Percentiles rank a stretch among this genome's conserved stretches.
Conservation (phyloP, 92 coral and sea anemone species). For the Porites rus region DNA sequence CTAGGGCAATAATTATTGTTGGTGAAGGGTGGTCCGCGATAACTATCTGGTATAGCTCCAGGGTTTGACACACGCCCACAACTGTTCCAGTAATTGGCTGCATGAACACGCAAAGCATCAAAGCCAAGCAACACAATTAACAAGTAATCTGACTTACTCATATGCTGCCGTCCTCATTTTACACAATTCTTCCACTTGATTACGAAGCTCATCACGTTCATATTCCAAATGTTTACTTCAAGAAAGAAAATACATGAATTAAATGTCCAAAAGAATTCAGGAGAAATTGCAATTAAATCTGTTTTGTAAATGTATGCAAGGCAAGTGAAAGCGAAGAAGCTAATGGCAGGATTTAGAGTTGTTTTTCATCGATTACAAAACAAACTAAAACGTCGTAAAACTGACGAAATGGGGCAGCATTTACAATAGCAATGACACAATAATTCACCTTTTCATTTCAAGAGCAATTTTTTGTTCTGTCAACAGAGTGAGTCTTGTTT, state of each 20-base stretch:
- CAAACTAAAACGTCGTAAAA: not conserved
- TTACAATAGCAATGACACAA: not conserved
- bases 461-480: conserved; percentile 37
- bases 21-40: too few species aligned
- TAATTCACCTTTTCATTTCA: conserved; percentile 41
- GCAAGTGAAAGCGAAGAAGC: too few species aligned
- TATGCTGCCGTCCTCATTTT: conserved; percentile 66
- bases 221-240: conserved; percentile 79
- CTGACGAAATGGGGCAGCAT: not conserved
- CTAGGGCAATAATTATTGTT: too few species aligned
- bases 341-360: too few species aligned
- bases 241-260: not conserved
- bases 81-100: not conserved
- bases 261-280: not conserved
- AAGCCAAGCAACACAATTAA: not conserved
- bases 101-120: too few species aligned
- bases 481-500: conserved; percentile 15
- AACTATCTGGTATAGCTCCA: not conserved
- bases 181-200: conserved; percentile 84
- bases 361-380: too few species aligned
- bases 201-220: conserved; percentile 84
- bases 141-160: conserved; percentile 38
- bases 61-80: not conserved
- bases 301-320: too few species aligned
- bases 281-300: too few species aligned